Conservation (phyloP, 2,113 vertebrate species). For the Channa maculata region DNA sequence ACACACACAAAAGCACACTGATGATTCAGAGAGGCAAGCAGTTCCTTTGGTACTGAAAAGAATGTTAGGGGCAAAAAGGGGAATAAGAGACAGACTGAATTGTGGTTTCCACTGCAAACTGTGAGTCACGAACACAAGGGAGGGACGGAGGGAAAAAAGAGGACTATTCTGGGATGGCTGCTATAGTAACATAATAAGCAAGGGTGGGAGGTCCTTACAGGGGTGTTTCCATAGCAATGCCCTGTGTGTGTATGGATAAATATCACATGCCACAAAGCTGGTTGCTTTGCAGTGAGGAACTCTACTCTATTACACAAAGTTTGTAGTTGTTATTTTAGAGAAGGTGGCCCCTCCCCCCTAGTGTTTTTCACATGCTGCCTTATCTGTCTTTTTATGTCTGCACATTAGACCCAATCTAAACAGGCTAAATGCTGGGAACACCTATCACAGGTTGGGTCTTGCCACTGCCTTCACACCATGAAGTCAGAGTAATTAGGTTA, state of each 20-base stretch:
- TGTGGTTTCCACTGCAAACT: conserved; percentile 85
- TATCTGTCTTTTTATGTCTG: conserved; percentile 3
- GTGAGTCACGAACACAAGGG: conserved; percentile 86
- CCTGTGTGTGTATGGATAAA: conserved; percentile 80
- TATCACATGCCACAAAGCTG: conserved; percentile 76
- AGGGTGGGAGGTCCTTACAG: conserved; percentile 77
- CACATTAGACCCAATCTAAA: not conserved
- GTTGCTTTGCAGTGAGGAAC: conserved; percentile 60
- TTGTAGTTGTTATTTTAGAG: conserved; percentile 16
- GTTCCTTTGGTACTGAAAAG: conserved; percentile 70
- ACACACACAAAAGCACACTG: conserved; percentile 1
- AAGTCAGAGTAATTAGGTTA: conserved; percentile 11
- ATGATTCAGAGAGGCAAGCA: conserved; percentile 73
- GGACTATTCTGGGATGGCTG: conserved; percentile 86
- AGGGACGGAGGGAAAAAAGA: conserved; percentile 66
- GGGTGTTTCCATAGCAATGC: conserved; percentile 83
- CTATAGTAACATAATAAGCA: conserved; percentile 87
- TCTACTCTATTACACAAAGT: conserved; percentile 25
- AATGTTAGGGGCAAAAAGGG: conserved; percentile 72
- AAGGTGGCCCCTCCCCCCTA: not conserved
- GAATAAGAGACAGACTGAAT: conserved; percentile 81
- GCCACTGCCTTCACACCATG: not conserved
- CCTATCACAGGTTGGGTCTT: conserved; percentile 63
- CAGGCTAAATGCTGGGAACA: conserved; percentile 6
- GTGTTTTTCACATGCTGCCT: conserved; percentile 1